Evolutionary conservation across 1,140 invertebrate species (phyloP).

Genomic region (Drosophila grimshawi): DNA sequence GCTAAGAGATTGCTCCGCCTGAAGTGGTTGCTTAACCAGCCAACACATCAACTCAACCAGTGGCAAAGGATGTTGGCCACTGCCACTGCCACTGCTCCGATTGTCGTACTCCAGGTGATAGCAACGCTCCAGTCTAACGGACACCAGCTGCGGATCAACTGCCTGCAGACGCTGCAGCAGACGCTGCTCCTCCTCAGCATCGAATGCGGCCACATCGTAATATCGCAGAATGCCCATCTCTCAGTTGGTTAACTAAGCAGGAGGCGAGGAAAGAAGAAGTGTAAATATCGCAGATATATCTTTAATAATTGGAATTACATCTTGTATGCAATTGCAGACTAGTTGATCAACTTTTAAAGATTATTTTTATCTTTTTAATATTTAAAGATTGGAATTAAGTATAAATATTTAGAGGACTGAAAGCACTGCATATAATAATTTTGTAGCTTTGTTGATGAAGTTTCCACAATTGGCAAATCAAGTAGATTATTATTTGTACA

Average conservation of each 20-base stretch:
- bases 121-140: slow-evolving; percentile 90
- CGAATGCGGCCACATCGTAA: slow-evolving; percentile 59
- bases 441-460: too few species aligned
- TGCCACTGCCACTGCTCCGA: slow-evolving; percentile 11
- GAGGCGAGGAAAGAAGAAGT: slow-evolving; percentile 5
- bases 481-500: too few species aligned
- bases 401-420: too few species aligned
- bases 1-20: slow-evolving; percentile 86
- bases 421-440: too few species aligned
- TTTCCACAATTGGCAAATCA: too few species aligned
- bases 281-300: too few species aligned
- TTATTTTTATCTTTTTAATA: too few species aligned
- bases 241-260: slow-evolving; percentile 11
- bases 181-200: slow-evolving; percentile 46
- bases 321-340: too few species aligned
- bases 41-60: slow-evolving; percentile 89
- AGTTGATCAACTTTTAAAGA: too few species aligned
- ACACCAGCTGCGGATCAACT: slow-evolving; percentile 26
- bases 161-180: slow-evolving; percentile 48
- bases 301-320: too few species aligned
- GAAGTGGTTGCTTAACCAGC: slow-evolving; percentile 87
- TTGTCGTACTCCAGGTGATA: slow-evolving; percentile 89
- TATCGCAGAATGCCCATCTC: slow-evolving; percentile 69
- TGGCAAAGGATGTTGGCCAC: slow-evolving; percentile 77
- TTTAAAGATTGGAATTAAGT: too few species aligned